These are phyloP conservation scores for Leptopilina clavipes DNA, from an alignment of 1,140 invertebrate species.

Conservation along the genomic window DNA sequence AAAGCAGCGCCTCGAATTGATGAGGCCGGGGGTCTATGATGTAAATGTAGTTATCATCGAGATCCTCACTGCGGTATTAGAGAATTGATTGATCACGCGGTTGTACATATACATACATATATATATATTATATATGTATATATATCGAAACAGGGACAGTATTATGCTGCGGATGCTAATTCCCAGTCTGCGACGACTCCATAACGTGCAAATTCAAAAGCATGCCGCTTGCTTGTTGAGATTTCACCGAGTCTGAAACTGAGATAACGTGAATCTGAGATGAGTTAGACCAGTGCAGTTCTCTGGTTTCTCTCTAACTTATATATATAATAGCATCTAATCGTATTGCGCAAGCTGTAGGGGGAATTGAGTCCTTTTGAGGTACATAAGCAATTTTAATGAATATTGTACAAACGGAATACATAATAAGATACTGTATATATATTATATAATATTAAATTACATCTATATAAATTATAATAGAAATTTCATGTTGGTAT, in stretches of 20 bases:
- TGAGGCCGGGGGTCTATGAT: slow-evolving; percentile 11
- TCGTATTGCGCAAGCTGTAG: background rate
- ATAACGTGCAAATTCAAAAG: slow-evolving; percentile 18
- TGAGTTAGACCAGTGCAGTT: slow-evolving; percentile 2
- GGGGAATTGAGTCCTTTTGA: slow-evolving; percentile 15
- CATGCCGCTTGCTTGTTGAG: slow-evolving; percentile 4
- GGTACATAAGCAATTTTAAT: slow-evolving; percentile 16
- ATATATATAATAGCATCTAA: slow-evolving; percentile 20
- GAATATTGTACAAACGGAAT: slow-evolving; percentile 2
- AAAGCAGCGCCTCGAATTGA: background rate
- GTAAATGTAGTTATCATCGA: slow-evolving; percentile 15
- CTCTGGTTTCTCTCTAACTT: slow-evolving; percentile 15
- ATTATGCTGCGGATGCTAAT: slow-evolving; percentile 19
- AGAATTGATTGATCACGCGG: background rate
- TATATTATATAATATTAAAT: no score
- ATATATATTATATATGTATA: background rate
- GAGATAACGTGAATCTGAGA: slow-evolving; percentile 19
- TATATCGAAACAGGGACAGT: slow-evolving; percentile 9
- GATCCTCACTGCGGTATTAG: slow-evolving; percentile 18
- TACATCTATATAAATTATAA: no score
- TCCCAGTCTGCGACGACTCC: background rate
- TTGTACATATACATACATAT: no score
- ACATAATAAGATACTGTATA: background rate
- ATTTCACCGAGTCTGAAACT: slow-evolving; percentile 12
- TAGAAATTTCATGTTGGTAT: no score